These are phyloP conservation scores for Pelecanus crispus DNA, from an alignment of 2,113 vertebrate genomes.

Conservation along the genomic window DNA sequence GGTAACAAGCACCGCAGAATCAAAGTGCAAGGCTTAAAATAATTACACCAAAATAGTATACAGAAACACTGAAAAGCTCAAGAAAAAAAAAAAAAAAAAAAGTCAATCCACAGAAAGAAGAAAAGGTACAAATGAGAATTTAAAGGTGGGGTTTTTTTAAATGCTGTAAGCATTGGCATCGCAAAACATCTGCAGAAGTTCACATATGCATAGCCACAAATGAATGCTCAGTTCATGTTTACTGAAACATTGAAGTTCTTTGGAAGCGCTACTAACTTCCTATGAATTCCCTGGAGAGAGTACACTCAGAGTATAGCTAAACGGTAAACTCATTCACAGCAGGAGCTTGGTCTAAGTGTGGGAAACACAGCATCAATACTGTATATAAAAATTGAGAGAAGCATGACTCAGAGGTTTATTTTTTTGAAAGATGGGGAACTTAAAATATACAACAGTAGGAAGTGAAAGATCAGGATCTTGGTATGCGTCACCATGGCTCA, in stretches of 20 bases:
- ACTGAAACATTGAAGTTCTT: neutral
- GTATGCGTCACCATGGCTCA: neutral
- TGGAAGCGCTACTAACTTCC: neutral
- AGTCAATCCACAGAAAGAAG: neutral
- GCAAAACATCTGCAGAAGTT: neutral
- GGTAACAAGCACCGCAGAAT: neutral
- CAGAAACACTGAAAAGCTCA: neutral
- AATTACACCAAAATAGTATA: neutral
- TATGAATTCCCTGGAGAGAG: neutral
- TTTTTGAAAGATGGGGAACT: neutral
- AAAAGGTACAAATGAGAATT: neutral
- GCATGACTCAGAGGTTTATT: neutral
- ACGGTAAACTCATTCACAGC: conserved; percentile 1
- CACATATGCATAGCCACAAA: neutral
- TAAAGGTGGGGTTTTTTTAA: neutral
- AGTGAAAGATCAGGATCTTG: neutral
- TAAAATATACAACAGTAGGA: conserved; percentile 14
- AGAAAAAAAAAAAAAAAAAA: neutral
- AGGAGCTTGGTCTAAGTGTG: neutral
- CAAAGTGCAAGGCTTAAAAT: neutral
- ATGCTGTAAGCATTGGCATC: neutral
- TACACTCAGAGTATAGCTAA: neutral
- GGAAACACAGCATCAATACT: neutral
- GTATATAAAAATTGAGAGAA: neutral
- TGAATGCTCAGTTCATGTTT: neutral